These are phyloP conservation scores for Carcinoscorpius rotundicauda DNA, from an alignment of 1,140 invertebrate species.

Conservation along the genomic window DNA sequence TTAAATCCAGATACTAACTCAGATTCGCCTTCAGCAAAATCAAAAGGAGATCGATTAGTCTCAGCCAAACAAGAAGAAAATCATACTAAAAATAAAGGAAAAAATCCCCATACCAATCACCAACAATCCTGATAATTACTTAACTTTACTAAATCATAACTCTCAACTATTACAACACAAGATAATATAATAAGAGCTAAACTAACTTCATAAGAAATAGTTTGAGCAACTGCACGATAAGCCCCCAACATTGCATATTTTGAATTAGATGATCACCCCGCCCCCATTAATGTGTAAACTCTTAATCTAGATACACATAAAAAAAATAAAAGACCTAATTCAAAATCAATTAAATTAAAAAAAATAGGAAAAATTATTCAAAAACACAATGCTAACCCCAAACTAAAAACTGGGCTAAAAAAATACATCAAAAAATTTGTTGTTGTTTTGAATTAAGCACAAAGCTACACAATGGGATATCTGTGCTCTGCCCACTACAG, in stretches of 20 bases:
- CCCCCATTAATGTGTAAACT: conserved; percentile 43
- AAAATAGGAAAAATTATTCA: conserved; percentile 40
- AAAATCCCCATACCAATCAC: conserved; percentile 39
- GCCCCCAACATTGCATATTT: conserved; percentile 50
- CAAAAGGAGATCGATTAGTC: conserved; percentile 59
- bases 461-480: no score
- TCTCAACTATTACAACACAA: conserved; percentile 35
- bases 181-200: conserved; percentile 43
- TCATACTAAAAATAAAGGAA: conserved; percentile 41
- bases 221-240: conserved; percentile 47
- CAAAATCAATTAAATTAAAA: conserved; percentile 34
- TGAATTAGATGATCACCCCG: conserved; percentile 51
- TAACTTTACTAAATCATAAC: conserved; percentile 32
- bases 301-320: conserved; percentile 41
- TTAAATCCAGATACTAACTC: conserved; percentile 65
- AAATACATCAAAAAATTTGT: conserved; percentile 44
- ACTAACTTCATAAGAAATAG: conserved; percentile 53
- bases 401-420: conserved; percentile 42
- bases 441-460: no score
- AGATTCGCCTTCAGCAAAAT: conserved; percentile 59
- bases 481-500: no score
- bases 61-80: conserved; percentile 48
- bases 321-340: conserved; percentile 41
- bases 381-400: conserved; percentile 41
- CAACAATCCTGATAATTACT: conserved; percentile 33